A percentile compares a stretch with the other conserved stretches of the same genome.
Evolutionary conservation across 64 coral and sea anemone species (phyloP).

Genomic region (Montipora capricornis): DNA sequence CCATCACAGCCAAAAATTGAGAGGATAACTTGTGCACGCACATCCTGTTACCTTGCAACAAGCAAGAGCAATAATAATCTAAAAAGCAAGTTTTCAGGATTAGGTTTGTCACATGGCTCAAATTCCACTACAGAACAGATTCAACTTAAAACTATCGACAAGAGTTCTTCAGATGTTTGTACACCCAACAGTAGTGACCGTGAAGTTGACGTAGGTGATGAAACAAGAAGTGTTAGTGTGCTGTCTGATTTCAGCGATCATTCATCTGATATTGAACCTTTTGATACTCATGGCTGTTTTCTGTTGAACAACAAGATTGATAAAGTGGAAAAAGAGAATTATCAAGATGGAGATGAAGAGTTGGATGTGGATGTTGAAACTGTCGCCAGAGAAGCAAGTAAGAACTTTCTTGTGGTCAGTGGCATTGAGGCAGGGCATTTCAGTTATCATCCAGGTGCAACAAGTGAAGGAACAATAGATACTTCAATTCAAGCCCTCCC

Average conservation of each 20-base stretch:
- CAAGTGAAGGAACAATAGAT: conserved; percentile 79
- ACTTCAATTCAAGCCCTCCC: conserved; percentile 80
- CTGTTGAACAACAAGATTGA: conserved; percentile 68
- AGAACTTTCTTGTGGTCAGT: conserved; percentile 71
- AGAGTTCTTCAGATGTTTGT: background rate
- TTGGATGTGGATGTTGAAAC: conserved; percentile 77
- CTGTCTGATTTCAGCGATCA: conserved; percentile 44
- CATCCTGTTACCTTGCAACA: background rate
- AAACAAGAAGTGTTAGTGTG: conserved; percentile 10
- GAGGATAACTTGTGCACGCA: background rate
- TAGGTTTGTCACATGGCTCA: background rate
- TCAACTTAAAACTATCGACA: background rate
- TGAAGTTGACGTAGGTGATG: conserved; percentile 22
- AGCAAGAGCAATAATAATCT: background rate
- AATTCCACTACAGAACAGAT: background rate
- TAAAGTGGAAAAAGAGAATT: conserved; percentile 73
- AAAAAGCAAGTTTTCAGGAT: background rate
- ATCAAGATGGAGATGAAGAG: background rate
- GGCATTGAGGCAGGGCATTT: conserved; percentile 60
- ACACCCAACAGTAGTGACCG: conserved; percentile 2
- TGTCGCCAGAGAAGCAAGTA: conserved; percentile 39
- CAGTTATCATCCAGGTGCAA: conserved; percentile 73
- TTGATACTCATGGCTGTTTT: conserved; percentile 27
- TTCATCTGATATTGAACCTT: conserved; percentile 2
- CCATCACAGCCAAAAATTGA: background rate